A percentile compares a stretch with the other conserved stretches of the same genome.
These are phyloP conservation scores for Actinernus sp. DNA, from an alignment of 92 coral and sea anemone species.

Conservation along the genomic window DNA sequence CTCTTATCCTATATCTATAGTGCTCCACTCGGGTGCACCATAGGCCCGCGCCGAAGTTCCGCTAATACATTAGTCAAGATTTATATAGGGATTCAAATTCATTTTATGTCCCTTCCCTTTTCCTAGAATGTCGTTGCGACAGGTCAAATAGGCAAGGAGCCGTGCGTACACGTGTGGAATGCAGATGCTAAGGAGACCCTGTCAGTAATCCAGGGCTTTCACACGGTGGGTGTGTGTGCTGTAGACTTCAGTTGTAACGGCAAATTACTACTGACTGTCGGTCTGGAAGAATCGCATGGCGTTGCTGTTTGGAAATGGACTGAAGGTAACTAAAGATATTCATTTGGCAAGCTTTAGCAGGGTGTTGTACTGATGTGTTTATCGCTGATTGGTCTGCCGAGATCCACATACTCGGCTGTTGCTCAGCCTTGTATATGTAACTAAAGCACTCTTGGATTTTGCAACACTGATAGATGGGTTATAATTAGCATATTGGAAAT, in stretches of 20 bases:
- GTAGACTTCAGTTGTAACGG: slow-evolving; percentile 95
- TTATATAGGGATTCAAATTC: background rate
- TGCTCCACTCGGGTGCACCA: too few species aligned
- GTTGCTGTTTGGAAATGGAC: slow-evolving; percentile 97
- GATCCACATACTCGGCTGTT: too few species aligned
- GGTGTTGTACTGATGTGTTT: too few species aligned
- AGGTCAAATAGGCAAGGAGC: slow-evolving; percentile 98
- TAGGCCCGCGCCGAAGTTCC: too few species aligned
- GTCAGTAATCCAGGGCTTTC: slow-evolving; percentile 90
- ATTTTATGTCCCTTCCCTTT: background rate
- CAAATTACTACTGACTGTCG: slow-evolving; percentile 92
- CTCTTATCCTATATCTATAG: background rate
- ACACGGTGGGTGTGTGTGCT: slow-evolving; percentile 92
- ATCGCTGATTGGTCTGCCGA: too few species aligned
- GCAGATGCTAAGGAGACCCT: slow-evolving; percentile 90
- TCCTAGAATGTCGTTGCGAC: slow-evolving; percentile 93
- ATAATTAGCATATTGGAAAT: too few species aligned
- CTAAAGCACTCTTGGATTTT: too few species aligned
- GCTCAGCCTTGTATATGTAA: too few species aligned
- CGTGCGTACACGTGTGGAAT: slow-evolving; percentile 96
- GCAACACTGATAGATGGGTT: too few species aligned
- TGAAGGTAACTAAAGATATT: too few species aligned
- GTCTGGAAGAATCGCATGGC: slow-evolving; percentile 86
- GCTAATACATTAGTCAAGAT: too few species aligned
- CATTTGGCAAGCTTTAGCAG: too few species aligned